Base-by-base conservation (phyloP, 2,797 vertebrate genomes). In the Halcyon leucocephala region DNA sequence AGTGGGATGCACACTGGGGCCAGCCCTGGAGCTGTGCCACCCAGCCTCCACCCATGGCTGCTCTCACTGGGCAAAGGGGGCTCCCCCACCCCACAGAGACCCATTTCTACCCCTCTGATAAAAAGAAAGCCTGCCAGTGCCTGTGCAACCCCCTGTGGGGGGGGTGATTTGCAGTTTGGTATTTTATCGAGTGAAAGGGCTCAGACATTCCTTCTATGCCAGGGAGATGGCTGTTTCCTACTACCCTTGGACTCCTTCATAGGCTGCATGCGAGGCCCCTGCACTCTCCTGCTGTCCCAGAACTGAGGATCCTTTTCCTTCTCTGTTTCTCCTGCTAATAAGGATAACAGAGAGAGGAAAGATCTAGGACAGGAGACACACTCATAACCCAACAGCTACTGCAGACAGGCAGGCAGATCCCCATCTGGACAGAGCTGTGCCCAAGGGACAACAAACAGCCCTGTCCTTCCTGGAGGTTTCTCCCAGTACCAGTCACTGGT, bases 331-430 rank as follows among this genome's bases (percentile, higher is more conserved):
- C 3, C 1, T n/a, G 33, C 10, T 61, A 44, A 35, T 4, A 21
- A 46, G 11, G 42, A 28, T 35, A 61, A 81, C 0, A 3, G n/a
- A 57, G n/a, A 83, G 12, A 67, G 44, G 46, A 79, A 51, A 42
- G 14, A 35, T n/a, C 15, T 42, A 20, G 60, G 25, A 39, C 3
- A 55, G 69, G n/a, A 49, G 48, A 28, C 25, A 11, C 4, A 3
- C 22, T 37, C 1, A 0, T 62, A 37, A 64, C 10, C 6, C 5
- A 18, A 24, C 0, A 2, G 33, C 14, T 52, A 22, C n/a, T 1
- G 4, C 20, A 26, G 33, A 3, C 0, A 2, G 29, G 12, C 39
- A 46, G 77, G 35, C 77, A 78, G 71, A 58, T 18, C 6, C 16
- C 18, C 5, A 42, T 18, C 7, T 3, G 3, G 55, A 3, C 41